Evolutionary conservation across 2,113 vertebrate genomes (phyloP), one percentile per base, ranked within the genome.

Genomic region (Riparia riparia): DNA sequence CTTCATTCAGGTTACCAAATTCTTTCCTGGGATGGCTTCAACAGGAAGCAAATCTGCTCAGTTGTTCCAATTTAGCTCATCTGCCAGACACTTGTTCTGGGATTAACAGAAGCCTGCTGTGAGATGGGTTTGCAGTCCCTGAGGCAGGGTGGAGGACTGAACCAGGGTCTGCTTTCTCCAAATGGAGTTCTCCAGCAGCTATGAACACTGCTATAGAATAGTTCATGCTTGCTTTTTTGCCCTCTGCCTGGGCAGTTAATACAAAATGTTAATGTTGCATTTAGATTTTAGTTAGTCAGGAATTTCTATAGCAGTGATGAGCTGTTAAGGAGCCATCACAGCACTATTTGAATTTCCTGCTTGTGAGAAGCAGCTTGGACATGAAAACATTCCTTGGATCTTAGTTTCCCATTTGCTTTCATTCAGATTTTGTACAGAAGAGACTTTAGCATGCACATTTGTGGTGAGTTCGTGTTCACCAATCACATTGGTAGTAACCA

Each of bases 21-120:
- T 79, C 11, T 47, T 65, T 42, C 16, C 21, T 68, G 39, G 37
- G 41, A 71, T 3, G 5, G 7, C 49, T 81, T 81, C 29, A 56
- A 17, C 12, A 56, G 26, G 58, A 81, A 26, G 11, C 3, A 0
- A 60, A 47, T 37, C 17, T 65, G 7, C 24, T 26, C 17, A 11
- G 6, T 54, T 1, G 0, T 9, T 89, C 44, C 7, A 41, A 0
- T 2, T 76, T 39, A 4, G 9, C 12, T 54, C 16, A 42, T 57
- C 37, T 57, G 28, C 25, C 47, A 57, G 50, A 14, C 50, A 16
- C 2, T 5, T 7, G 12, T 9, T 32, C 19, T 47, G 65, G 28
- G 20, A 31, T 57, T 49, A 74, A 49, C 0, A 0, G 5, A 7
- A 79, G 3, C 22, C 19, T 86, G 17, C n/a, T 54, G 70, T 4